Conservation (phyloP, 1,140 invertebrate genomes). For the Galleria mellonella region DNA sequence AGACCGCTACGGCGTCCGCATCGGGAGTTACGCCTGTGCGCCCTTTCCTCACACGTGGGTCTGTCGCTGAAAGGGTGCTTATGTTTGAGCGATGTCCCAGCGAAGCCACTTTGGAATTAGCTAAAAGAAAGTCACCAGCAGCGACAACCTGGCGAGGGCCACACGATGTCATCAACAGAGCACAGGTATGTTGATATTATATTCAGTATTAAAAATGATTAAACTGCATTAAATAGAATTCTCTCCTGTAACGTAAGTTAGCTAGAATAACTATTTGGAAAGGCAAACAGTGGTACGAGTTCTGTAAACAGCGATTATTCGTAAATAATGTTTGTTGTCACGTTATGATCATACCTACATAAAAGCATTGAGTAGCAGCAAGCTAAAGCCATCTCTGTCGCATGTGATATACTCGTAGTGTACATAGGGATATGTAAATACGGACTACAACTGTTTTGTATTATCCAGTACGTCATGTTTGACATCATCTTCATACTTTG, state of each 20-base stretch:
- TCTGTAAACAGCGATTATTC: slow-evolving; percentile 16
- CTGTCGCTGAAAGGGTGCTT: slow-evolving; percentile 92
- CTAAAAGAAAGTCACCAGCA: slow-evolving; percentile 78
- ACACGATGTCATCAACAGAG: slow-evolving; percentile 80
- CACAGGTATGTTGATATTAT: slow-evolving; percentile 76
- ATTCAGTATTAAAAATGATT: too few relatives aligned
- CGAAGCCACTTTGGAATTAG: slow-evolving; percentile 78
- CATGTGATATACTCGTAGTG: not conserved
- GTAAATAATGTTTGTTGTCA: slow-evolving; percentile 14
- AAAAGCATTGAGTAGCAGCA: too few relatives aligned
- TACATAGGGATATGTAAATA: slow-evolving; percentile 3
- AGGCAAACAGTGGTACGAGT: slow-evolving; percentile 4
- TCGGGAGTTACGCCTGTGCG: slow-evolving; percentile 76
- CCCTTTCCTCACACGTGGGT: slow-evolving; percentile 91
- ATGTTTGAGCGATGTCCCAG: slow-evolving; percentile 94
- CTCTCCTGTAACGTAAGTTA: too few relatives aligned
- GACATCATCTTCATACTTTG: slow-evolving; percentile 1
- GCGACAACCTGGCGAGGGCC: slow-evolving; percentile 77
- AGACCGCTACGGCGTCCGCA: slow-evolving; percentile 55
- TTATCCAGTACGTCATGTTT: slow-evolving; percentile 7
- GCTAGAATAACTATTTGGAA: too few relatives aligned
- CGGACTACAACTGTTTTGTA: slow-evolving; percentile 1
- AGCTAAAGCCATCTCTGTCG: too few relatives aligned
- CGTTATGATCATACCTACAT: too few relatives aligned
- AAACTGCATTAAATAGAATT: too few relatives aligned